A percentile compares a stretch with the other conserved stretches of the same genome.
Evolutionary conservation across 92 coral and sea anemone species (phyloP).

Genomic region (Epizoanthus ramosus): DNA sequence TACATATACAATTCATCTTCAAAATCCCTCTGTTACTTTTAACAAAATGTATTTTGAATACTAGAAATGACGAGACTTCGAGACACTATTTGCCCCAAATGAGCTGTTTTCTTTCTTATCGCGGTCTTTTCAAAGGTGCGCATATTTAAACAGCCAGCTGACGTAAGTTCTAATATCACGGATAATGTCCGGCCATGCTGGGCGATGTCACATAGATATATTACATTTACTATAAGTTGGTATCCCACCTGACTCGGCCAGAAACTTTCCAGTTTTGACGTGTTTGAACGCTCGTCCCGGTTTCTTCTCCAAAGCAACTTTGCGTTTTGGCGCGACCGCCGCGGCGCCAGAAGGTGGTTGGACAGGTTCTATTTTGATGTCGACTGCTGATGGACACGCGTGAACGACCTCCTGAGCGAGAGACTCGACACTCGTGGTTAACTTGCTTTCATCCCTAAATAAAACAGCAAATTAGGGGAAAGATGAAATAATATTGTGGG

Average conservation of each 20-base stretch:
- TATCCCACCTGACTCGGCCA: constrained; percentile 80
- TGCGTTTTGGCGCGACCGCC: constrained; percentile 26
- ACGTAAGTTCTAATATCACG: too few species aligned
- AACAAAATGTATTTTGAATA: too few species aligned
- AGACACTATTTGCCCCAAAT: too few species aligned
- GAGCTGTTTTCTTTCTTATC: too few species aligned
- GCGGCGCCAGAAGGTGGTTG: constrained; percentile 38
- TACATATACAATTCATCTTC: too few species aligned
- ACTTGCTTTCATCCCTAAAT: constrained; percentile 54
- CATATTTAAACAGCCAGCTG: too few species aligned
- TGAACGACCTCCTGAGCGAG: constrained; percentile 75
- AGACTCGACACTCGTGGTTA: constrained; percentile 68
- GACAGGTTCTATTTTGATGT: constrained; percentile 47
- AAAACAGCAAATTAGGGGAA: background rate
- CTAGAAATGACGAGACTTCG: too few species aligned
- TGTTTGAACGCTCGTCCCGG: constrained; percentile 89
- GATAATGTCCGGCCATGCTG: too few species aligned
- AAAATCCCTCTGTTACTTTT: too few species aligned
- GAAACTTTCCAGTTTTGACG: constrained; percentile 65
- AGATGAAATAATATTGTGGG: background rate
- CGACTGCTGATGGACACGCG: constrained; percentile 55
- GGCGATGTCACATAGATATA: too few species aligned
- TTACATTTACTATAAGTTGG: background rate
- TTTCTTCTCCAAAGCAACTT: constrained; percentile 55
- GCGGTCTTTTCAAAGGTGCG: too few species aligned